phyloP scores from a whole-genome alignment of 2,888 invertebrate species.

The Myathropa florea region DNA sequence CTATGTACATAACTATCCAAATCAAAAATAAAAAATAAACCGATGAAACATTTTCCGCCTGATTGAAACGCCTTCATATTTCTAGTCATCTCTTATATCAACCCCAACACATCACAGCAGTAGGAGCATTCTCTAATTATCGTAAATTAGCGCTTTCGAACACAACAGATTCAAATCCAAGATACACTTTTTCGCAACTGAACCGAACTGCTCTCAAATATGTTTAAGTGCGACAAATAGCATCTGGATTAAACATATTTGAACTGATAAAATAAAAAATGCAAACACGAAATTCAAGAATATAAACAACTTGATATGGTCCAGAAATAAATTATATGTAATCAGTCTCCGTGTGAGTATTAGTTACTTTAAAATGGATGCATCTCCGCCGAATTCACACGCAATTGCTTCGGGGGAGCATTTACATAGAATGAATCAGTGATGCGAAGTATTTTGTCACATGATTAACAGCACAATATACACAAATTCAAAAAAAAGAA shows the following conservation, averaged over 20 bases:
- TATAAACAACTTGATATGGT: neutral
- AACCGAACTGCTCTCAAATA: neutral
- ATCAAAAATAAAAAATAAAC: neutral
- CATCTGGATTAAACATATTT: neutral
- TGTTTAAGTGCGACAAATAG: neutral
- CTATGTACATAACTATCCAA: neutral
- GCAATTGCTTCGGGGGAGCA: neutral
- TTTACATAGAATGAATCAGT: neutral
- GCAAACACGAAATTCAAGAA: neutral
- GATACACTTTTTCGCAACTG: neutral
- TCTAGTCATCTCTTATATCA: neutral
- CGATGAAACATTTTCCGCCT: neutral
- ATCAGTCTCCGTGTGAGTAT: neutral
- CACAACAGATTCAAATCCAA: neutral
- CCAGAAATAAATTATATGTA: neutral
- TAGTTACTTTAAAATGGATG: neutral
- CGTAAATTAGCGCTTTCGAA: neutral
- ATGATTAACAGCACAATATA: constrained; percentile 17
- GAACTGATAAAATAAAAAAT: neutral
- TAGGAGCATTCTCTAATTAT: neutral
- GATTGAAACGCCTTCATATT: neutral
- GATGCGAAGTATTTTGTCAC: constrained; percentile 22
- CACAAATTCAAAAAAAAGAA: neutral
- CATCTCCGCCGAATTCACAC: constrained; percentile 1
- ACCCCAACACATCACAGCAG: neutral